A percentile compares a stretch with the other conserved stretches of the same genome.
phyloP scores from a whole-genome alignment of 2,113 vertebrate genomes.

The Lethenteron reissneri region DNA sequence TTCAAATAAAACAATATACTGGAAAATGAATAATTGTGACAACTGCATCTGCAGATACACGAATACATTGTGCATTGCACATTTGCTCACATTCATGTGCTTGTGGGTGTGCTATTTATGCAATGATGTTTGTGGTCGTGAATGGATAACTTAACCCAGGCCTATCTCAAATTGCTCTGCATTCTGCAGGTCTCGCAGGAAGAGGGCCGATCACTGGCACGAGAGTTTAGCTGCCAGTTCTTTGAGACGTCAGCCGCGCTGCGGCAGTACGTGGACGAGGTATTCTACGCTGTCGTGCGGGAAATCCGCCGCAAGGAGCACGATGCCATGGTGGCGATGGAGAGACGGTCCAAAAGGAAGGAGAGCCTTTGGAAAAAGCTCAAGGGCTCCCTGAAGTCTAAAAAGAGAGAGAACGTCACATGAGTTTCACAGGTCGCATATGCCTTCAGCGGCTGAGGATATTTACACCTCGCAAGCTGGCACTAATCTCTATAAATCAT shows the following conservation, averaged over 20 bases:
- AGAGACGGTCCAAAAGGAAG: constrained; percentile 29
- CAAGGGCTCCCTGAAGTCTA: constrained; percentile 35
- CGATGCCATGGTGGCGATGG: constrained; percentile 28
- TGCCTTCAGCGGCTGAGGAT: too few relatives aligned
- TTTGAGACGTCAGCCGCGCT: constrained; percentile 51
- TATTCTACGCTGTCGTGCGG: constrained; percentile 46
- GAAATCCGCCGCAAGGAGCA: constrained; percentile 48
- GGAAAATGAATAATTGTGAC: too few relatives aligned
- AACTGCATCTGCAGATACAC: too few relatives aligned
- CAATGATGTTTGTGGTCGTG: too few relatives aligned
- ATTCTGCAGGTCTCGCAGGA: constrained; percentile 41
- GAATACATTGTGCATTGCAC: too few relatives aligned
- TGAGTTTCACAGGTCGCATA: constrained; percentile 15
- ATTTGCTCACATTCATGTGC: too few relatives aligned
- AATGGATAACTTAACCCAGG: too few relatives aligned
- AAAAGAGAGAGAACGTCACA: constrained; percentile 37
- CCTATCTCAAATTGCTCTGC: background rate
- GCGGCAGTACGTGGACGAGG: constrained; percentile 52
- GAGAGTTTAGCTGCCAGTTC: constrained; percentile 54
- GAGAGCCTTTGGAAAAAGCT: constrained; percentile 43
- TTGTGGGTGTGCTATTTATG: too few relatives aligned
- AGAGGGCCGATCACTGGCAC: constrained; percentile 35
- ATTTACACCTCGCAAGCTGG: too few relatives aligned
- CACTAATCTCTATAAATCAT: too few relatives aligned
- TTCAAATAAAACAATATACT: too few relatives aligned